These are phyloP conservation scores for Lepidocolaptes lacrymiger DNA, from an alignment of 2,797 vertebrate species.

Conservation along the genomic window DNA sequence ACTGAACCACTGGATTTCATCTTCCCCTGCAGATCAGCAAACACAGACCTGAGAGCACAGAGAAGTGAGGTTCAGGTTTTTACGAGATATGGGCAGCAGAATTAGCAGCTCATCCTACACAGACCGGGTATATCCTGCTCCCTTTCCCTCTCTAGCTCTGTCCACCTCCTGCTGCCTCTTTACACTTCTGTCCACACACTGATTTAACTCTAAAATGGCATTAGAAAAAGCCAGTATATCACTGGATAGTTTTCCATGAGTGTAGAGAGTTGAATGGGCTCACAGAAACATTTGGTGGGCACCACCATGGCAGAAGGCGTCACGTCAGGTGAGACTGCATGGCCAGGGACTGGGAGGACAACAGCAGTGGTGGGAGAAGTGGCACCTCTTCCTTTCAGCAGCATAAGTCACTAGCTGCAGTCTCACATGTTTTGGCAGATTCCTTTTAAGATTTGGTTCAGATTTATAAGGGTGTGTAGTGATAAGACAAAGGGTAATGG, in stretches of 20 bases:
- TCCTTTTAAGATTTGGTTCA: conserved; percentile 1
- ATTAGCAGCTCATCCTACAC: not conserved
- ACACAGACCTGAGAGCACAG: not conserved
- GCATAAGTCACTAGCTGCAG: not conserved
- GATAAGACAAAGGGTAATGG: not conserved
- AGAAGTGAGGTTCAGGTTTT: not conserved
- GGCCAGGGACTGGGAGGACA: not conserved
- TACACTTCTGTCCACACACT: not conserved
- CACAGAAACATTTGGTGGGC: not conserved
- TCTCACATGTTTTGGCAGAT: not conserved
- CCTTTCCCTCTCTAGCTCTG: not conserved
- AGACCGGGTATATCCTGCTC: not conserved
- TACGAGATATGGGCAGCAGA: not conserved
- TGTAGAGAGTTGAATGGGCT: not conserved
- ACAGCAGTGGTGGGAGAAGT: not conserved
- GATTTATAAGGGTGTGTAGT: not conserved
- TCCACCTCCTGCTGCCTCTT: not conserved
- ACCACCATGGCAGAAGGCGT: not conserved
- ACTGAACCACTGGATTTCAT: not conserved
- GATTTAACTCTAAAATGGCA: not conserved
- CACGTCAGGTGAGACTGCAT: not conserved
- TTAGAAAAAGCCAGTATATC: not conserved
- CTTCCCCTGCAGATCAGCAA: not conserved
- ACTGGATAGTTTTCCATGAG: not conserved
- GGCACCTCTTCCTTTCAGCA: not conserved